Base-by-base conservation (phyloP, 2,888 invertebrate species). In the Alviniconcha strummeri region DNA sequence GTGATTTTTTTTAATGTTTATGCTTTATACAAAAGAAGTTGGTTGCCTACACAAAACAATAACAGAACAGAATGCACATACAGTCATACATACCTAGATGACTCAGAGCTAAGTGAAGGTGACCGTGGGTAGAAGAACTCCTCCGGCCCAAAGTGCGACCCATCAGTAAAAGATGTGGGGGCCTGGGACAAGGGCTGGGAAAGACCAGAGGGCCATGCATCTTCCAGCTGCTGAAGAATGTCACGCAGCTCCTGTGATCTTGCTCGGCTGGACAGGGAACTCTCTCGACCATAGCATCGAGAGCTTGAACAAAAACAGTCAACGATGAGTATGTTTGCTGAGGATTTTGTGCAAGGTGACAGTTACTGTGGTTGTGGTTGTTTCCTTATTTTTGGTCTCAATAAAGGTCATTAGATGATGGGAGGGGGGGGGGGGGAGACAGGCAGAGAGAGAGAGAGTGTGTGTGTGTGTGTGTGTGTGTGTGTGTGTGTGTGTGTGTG, bases 211-310 rank as follows among this genome's bases (percentile, higher is more conserved):
- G 84, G 83, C 84, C 84, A 85, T 2, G 83, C 84, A 54, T 86
- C 87, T 80, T 90, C 89, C 17, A 90, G 82, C n/a, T 89, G 88
- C 13, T 88, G 88, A n/a, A 90, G 84, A 52, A 90, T 88, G 15
- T 89, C 90, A 82, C 88, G 89, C 60, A 90, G 81, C 77, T 90
- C 90, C 74, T 86, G 71, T 4, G 89, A 89, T 78, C 89, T 86
- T 8, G 89, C 86, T 78, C 88, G 88, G 81, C 88, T 86, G 55
- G 90, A 89, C 19, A 90, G 81, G 80, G 87, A 84, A 1, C 87
- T 85, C 67, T 88, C 86, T 4, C 88, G 85, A 81, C 86, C 86
- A 52, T 83, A 80, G n/a, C 72, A 71, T 7, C 83, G 80, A 52
- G 80, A 69, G 75, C 83, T 36, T 83, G 80, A n/a, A 60, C 1